Evolutionary conservation across 2,113 vertebrate species (phyloP).

Genomic region (Pterocles orientalis): DNA sequence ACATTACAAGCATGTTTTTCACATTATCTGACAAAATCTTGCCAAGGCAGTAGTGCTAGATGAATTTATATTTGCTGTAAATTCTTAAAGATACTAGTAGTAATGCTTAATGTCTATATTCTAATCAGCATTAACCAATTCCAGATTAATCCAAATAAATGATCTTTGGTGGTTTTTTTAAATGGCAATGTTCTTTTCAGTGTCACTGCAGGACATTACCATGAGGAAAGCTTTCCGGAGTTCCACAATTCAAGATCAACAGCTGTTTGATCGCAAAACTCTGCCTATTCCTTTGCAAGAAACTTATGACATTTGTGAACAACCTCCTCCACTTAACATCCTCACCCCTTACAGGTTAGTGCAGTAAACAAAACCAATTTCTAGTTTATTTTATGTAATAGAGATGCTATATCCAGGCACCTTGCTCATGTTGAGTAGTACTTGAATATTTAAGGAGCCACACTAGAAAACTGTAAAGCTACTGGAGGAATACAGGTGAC

Average conservation of each 20-base stretch:
- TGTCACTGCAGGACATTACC: slow-evolving; percentile 97
- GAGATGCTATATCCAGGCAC: background rate
- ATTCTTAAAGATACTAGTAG: background rate
- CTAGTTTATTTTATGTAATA: background rate
- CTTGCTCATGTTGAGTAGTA: background rate
- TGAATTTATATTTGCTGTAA: background rate
- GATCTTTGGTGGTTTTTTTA: background rate
- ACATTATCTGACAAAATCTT: background rate
- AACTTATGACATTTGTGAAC: slow-evolving; percentile 91
- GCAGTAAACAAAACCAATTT: background rate
- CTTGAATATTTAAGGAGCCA: background rate
- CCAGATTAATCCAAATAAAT: background rate
- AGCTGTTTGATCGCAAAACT: slow-evolving; percentile 93
- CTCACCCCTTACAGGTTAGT: slow-evolving; percentile 94
- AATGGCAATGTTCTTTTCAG: slow-evolving; percentile 71
- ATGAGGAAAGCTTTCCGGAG: slow-evolving; percentile 99
- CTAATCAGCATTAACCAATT: background rate
- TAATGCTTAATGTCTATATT: background rate
- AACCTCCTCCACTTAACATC: slow-evolving; percentile 96
- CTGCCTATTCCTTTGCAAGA: slow-evolving; percentile 95
- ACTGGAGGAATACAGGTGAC: background rate
- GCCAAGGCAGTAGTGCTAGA: background rate
- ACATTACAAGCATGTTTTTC: background rate
- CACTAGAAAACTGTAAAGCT: background rate
- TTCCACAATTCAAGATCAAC: slow-evolving; percentile 95